Base-by-base conservation (phyloP, 2,888 invertebrate genomes). In the Chloroclystis v-ata region DNA sequence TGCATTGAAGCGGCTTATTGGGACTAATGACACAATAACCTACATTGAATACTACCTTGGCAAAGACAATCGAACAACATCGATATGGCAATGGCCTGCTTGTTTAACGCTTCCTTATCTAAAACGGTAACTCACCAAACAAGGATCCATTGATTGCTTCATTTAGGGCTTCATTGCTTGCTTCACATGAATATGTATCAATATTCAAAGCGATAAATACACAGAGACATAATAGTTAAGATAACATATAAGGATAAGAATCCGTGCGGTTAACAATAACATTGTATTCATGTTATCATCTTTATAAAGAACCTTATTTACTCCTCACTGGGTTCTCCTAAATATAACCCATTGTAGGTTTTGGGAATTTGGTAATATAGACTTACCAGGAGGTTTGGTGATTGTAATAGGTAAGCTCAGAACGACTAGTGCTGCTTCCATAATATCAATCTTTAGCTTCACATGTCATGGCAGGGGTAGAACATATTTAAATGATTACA, bases 141-240 rank as follows among this genome's bases (percentile, higher is more conserved):
- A 80, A 79, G 73, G 72, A 63, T 58, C 61, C 57, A 67, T 69
- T 63, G 69, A 66, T 59, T 60, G 56, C 62, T 51, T 52, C 55
- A 65, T 70, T 61, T 60, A 69, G 68, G 65, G 64, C 67, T 59
- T 28, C 37, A 42, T 30, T 49, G 35, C 28, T 46, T 35, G 46
- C 38, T 42, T 54, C 62, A 63, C 61, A 57, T 59, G 57, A 42
- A 44, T 42, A 42, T 24, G 40, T 28, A 56, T 58, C 41, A 77
- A 77, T 79, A 82, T 82, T 81, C 78, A n/a, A n/a, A n/a, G n/a
- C 5, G 20, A 20, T 20, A 4, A 20, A 20, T 20, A 20, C 20
- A 20, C 20, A 20, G 20, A 20, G 20, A 20, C 5, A 77, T 61
- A 66, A 4, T 14, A 11, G 35, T 11, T 4, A n/a, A n/a, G n/a